Evolutionary conservation across 1,140 invertebrate species (phyloP).

Genomic region (Apocrypta bakeri): DNA sequence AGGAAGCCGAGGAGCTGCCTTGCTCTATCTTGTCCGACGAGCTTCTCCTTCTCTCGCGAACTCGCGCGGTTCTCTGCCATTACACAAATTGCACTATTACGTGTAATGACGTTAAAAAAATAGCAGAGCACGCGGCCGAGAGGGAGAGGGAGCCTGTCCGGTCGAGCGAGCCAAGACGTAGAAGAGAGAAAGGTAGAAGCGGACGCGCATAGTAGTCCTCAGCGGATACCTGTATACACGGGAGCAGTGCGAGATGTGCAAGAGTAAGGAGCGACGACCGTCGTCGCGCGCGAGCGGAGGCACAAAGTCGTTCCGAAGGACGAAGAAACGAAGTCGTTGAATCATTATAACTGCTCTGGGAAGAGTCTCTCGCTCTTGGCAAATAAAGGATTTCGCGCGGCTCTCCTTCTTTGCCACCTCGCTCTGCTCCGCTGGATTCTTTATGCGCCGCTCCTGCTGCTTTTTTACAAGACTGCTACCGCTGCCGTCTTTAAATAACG

Average conservation of each 20-base stretch:
- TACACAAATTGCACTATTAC: conserved; percentile 68
- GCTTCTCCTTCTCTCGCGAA: neutral
- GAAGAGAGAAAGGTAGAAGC: neutral
- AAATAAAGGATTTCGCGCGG: conserved; percentile 34
- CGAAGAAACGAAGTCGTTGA: neutral
- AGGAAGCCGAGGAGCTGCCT: conserved; percentile 55
- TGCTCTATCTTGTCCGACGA: neutral
- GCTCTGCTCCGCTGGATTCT: neutral
- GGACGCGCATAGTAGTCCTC: neutral
- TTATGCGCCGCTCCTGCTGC: neutral
- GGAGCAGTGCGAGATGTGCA: neutral
- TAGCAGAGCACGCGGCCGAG: conserved; percentile 4
- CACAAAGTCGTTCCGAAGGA: conserved; percentile 35
- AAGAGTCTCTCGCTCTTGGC: neutral
- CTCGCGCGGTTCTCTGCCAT: conserved; percentile 50
- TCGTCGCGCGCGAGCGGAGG: neutral
- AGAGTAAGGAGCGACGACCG: neutral
- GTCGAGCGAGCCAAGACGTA: neutral
- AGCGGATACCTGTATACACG: neutral
- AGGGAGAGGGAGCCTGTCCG: neutral
- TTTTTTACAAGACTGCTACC: neutral
- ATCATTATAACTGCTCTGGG: conserved; percentile 19
- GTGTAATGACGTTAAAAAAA: conserved; percentile 60
- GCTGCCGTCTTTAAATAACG: neutral
- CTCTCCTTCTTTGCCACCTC: conserved; percentile 3